Evolutionary conservation across 2,888 invertebrate species (phyloP).

Genomic region (Acanthococcus lagerstroemiae): DNA sequence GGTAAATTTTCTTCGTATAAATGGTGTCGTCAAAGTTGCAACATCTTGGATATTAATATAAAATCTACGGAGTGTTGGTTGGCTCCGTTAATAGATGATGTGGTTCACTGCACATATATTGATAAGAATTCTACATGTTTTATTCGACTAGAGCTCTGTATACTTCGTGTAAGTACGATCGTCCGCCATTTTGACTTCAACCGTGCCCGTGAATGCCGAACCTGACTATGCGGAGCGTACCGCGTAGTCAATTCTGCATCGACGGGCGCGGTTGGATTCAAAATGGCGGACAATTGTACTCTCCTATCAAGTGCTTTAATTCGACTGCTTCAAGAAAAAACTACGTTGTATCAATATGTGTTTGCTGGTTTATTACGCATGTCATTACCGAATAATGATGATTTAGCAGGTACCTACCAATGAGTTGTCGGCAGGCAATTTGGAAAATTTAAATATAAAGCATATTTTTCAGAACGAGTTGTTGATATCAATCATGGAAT

Average conservation of each 20-base stretch:
- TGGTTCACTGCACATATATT: neutral
- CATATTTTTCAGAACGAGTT: neutral
- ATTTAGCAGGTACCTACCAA: neutral
- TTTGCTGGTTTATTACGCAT: neutral
- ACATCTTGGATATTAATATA: neutral
- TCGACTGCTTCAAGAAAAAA: neutral
- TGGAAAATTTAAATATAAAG: neutral
- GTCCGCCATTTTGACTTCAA: too few species aligned
- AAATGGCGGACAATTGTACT: too few species aligned
- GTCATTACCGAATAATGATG: neutral
- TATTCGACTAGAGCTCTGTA: too few species aligned
- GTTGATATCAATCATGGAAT: too few species aligned
- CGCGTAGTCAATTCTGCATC: too few species aligned
- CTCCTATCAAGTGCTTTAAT: too few species aligned
- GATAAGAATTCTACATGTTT: neutral
- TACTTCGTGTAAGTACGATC: too few species aligned
- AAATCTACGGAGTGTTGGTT: neutral
- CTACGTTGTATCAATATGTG: neutral
- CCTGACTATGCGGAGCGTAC: too few species aligned
- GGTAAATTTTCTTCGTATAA: neutral
- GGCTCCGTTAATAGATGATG: neutral
- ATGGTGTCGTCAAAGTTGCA: neutral
- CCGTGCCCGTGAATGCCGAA: too few species aligned
- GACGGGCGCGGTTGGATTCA: too few species aligned
- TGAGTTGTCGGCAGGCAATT: neutral